phyloP scores from a whole-genome alignment of 2,888 invertebrate species.

The Perizoma flavofasciatum region DNA sequence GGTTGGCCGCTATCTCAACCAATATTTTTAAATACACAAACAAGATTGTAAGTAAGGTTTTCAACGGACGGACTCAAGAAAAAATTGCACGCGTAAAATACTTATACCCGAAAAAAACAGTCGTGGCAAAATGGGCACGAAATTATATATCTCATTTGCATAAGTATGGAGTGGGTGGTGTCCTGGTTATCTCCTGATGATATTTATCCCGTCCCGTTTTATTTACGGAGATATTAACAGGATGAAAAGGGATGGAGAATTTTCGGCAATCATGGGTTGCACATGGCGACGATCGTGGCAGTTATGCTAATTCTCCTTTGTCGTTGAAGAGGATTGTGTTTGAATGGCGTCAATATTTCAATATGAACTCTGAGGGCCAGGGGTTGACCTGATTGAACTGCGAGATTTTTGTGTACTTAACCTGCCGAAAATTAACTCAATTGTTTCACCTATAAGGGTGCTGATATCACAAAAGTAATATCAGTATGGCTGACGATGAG shows the following conservation, averaged over 20 bases:
- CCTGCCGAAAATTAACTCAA: too few relatives aligned
- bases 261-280: conserved; percentile 31
- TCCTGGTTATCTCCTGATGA: conserved; percentile 40
- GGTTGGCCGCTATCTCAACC: too few relatives aligned
- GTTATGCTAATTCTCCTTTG: conserved; percentile 30
- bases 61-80: conserved; percentile 15
- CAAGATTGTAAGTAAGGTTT: not conserved
- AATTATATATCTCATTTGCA: conserved; percentile 46
- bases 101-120: conserved; percentile 38
- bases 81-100: conserved; percentile 32
- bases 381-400: conserved; percentile 1
- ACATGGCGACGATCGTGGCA: conserved; percentile 31
- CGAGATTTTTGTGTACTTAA: too few relatives aligned
- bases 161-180: conserved; percentile 42
- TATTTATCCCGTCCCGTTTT: conserved; percentile 35
- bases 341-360: conserved; percentile 14
- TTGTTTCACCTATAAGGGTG: too few relatives aligned
- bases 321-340: conserved; percentile 18
- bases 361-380: conserved; percentile 4
- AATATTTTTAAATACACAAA: not conserved
- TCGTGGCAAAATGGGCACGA: conserved; percentile 41
- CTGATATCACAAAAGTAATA: too few relatives aligned
- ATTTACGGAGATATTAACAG: conserved; percentile 20
- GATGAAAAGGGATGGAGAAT: conserved; percentile 23
- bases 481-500: too few relatives aligned